These are phyloP conservation scores for Zele albiditarsus DNA, from an alignment of 2,888 invertebrate species.

Conservation along the genomic window DNA sequence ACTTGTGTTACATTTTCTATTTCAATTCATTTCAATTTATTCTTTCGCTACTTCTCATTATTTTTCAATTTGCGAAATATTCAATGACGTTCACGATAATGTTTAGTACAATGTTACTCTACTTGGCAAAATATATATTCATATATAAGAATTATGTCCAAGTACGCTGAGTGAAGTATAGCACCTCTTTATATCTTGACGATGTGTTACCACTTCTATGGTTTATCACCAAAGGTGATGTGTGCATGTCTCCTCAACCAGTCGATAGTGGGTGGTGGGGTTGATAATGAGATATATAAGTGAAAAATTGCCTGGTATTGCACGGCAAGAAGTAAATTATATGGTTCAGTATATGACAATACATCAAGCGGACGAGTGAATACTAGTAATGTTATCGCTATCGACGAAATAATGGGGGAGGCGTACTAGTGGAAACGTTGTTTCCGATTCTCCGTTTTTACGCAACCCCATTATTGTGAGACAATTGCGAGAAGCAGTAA, in stretches of 20 bases:
- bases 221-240: neutral
- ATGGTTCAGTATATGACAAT: neutral
- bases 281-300: neutral
- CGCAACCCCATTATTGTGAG: neutral
- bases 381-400: neutral
- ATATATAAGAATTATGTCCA: too few species aligned
- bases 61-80: too few species aligned
- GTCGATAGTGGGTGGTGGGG: neutral
- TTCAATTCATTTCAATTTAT: too few species aligned
- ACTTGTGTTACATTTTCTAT: too few species aligned
- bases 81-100: too few species aligned
- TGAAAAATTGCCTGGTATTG: too few species aligned
- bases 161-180: too few species aligned
- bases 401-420: neutral
- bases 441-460: neutral
- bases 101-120: too few species aligned
- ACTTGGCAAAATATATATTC: too few species aligned
- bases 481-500: neutral
- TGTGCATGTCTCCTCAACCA: neutral
- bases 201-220: neutral
- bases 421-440: neutral
- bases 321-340: neutral
- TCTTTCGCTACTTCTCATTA: too few species aligned
- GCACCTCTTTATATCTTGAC: conserved; percentile 30
- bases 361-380: neutral